These are phyloP conservation scores for Leptoteleia sp. DNA, from an alignment of 1,140 invertebrate genomes.

Conservation along the genomic window DNA sequence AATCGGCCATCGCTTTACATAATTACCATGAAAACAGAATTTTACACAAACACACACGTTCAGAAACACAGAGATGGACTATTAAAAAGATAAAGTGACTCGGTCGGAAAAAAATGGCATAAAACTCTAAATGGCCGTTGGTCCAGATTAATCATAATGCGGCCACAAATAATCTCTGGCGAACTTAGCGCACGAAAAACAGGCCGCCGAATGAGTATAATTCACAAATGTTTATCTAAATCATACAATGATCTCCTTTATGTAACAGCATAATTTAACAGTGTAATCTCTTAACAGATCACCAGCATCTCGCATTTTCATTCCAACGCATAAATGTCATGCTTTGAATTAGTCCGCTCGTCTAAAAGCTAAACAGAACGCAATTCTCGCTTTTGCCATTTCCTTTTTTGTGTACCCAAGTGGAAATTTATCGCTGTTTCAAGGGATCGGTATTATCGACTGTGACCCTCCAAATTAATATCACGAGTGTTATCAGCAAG, in stretches of 20 bases:
- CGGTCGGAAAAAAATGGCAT: slow-evolving; percentile 7
- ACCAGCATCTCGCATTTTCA: slow-evolving; percentile 54
- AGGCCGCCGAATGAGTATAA: slow-evolving; percentile 29
- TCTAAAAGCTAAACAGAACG: slow-evolving; percentile 37
- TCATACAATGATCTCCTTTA: slow-evolving; percentile 50
- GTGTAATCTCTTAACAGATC: slow-evolving; percentile 56
- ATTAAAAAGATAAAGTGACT: slow-evolving; percentile 41
- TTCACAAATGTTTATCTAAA: slow-evolving; percentile 56
- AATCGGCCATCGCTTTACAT: slow-evolving; percentile 8
- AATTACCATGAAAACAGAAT: not conserved
- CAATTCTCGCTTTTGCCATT: slow-evolving; percentile 28
- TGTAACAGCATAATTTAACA: slow-evolving; percentile 48
- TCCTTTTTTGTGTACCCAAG: slow-evolving; percentile 41
- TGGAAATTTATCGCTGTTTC: slow-evolving; percentile 47
- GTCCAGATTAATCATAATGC: slow-evolving; percentile 44
- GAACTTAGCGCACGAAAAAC: slow-evolving; percentile 40
- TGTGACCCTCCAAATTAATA: not conserved
- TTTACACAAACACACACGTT: slow-evolving; percentile 3
- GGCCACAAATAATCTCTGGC: slow-evolving; percentile 36
- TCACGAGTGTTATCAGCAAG: slow-evolving; percentile 1
- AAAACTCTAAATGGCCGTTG: slow-evolving; percentile 28
- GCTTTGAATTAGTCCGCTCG: slow-evolving; percentile 48
- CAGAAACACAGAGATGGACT: slow-evolving; percentile 22
- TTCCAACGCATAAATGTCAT: slow-evolving; percentile 49
- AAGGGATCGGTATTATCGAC: slow-evolving; percentile 5